Evolutionary conservation across 1,140 invertebrate species (phyloP).

Genomic region (Brachionus manjavacas): DNA sequence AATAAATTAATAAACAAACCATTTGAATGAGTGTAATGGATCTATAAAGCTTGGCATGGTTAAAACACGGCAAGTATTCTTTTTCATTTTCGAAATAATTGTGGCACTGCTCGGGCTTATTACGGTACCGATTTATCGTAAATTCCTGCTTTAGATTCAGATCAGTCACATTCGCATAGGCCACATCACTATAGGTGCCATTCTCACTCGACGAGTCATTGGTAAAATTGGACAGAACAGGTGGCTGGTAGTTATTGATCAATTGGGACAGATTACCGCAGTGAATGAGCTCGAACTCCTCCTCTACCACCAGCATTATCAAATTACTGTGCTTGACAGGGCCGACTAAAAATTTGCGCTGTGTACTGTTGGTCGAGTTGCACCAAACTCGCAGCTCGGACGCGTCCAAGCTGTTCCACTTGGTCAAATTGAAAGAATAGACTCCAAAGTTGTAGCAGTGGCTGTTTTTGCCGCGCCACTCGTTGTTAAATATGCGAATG

Average conservation of each 20-base stretch:
- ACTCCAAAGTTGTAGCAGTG: slow-evolving; percentile 39
- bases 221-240: background rate
- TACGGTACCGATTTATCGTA: slow-evolving; percentile 1
- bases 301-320: slow-evolving; percentile 30
- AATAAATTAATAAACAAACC: background rate
- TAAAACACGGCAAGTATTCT: slow-evolving; percentile 28
- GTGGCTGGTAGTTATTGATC: background rate
- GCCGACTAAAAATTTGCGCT: background rate
- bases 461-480: slow-evolving; percentile 30
- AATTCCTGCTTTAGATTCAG: background rate
- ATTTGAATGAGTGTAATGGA: background rate
- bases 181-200: background rate
- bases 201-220: background rate
- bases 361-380: background rate
- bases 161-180: background rate
- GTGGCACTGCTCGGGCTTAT: slow-evolving; percentile 32
- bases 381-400: slow-evolving; percentile 10
- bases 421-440: slow-evolving; percentile 37
- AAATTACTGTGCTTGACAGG: slow-evolving; percentile 32
- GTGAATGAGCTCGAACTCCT: slow-evolving; percentile 24
- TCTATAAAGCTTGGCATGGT: background rate
- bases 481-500: slow-evolving; percentile 32
- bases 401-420: slow-evolving; percentile 27
- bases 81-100: slow-evolving; percentile 28
- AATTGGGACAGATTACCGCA: slow-evolving; percentile 20